Percentiles rank a stretch among this genome's conserved stretches.
Conservation (phyloP, 2,113 vertebrate genomes). For the Sceloporus tristichus region DNA sequence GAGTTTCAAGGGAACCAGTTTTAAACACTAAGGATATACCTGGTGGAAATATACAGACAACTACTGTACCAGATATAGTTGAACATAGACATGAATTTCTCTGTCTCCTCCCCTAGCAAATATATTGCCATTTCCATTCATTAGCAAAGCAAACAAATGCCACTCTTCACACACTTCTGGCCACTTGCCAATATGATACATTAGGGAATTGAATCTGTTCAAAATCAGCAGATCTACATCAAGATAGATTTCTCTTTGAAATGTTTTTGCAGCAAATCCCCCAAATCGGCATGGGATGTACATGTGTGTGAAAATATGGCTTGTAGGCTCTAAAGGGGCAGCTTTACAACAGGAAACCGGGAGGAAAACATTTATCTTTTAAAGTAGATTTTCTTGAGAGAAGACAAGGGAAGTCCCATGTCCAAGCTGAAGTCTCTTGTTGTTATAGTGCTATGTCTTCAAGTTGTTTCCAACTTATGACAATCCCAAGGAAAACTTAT, state of each 20-base stretch:
- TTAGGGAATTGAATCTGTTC: background rate
- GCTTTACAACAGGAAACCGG: background rate
- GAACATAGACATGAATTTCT: background rate
- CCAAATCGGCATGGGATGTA: background rate
- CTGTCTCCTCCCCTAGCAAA: background rate
- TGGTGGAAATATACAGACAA: background rate
- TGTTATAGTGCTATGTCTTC: too few species aligned
- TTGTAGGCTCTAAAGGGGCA: background rate
- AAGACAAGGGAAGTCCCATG: too few species aligned
- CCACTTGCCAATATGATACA: background rate
- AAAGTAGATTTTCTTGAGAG: background rate
- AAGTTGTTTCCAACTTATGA: too few species aligned
- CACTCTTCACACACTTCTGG: background rate
- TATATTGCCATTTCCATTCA: constrained; percentile 13
- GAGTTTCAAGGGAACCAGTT: constrained; percentile 2
- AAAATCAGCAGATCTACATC: background rate
- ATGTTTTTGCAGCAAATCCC: background rate
- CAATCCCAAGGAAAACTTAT: too few species aligned
- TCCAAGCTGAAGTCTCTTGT: too few species aligned
- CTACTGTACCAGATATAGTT: background rate
- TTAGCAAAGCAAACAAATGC: background rate
- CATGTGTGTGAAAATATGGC: background rate
- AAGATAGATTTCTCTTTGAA: background rate
- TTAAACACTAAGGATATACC: constrained; percentile 1
- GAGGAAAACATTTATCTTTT: background rate